phyloP scores from a whole-genome alignment of 2,888 invertebrate genomes.

The Linyphia triangularis region DNA sequence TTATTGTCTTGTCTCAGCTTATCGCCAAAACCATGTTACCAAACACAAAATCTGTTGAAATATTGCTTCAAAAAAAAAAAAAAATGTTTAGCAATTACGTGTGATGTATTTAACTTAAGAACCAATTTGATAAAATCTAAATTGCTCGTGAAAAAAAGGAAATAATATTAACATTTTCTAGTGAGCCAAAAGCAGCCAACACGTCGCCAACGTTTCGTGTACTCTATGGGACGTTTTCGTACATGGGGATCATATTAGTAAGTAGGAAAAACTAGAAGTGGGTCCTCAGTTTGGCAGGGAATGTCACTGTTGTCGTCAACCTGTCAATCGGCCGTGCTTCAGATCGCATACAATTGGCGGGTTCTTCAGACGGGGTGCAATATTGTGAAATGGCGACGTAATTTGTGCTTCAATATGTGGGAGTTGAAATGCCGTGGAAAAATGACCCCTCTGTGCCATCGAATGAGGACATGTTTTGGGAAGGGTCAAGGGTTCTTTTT shows the following conservation, averaged over 20 bases:
- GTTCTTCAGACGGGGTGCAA: slow-evolving; percentile 17
- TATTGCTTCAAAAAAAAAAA: neutral
- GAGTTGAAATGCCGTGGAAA: slow-evolving; percentile 35
- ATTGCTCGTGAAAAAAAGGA: no score
- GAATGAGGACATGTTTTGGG: neutral
- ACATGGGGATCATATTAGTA: neutral
- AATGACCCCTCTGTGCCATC: neutral
- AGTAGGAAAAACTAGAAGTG: slow-evolving; percentile 18
- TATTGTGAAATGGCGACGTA: slow-evolving; percentile 30
- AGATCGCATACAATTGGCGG: neutral
- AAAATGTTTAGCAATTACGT: neutral
- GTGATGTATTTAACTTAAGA: neutral
- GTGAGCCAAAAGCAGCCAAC: neutral
- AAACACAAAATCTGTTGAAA: no score
- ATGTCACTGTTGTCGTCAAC: slow-evolving; percentile 71
- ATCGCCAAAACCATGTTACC: no score
- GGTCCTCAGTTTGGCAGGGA: slow-evolving; percentile 62
- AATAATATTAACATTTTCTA: neutral
- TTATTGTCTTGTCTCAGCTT: no score
- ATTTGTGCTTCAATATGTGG: slow-evolving; percentile 28
- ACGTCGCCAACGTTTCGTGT: neutral
- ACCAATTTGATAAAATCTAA: neutral
- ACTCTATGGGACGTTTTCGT: neutral
- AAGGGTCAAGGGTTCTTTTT: slow-evolving; percentile 23
- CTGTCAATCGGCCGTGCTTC: slow-evolving; percentile 44